Base-by-base conservation (phyloP, 2,797 vertebrate species). In the Rhyacichthys aspro region DNA sequence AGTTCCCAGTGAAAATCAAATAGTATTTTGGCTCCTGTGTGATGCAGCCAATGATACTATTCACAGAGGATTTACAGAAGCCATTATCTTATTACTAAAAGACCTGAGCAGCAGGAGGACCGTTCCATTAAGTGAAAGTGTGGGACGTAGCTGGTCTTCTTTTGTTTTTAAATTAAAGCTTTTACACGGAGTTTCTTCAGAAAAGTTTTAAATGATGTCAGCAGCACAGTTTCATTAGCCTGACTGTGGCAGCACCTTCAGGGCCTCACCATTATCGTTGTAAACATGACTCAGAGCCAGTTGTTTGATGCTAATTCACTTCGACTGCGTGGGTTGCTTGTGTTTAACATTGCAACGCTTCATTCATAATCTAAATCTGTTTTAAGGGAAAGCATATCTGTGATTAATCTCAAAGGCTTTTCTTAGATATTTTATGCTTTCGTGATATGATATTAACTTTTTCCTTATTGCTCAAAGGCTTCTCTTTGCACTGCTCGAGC, bases 221-320 rank as follows among this genome's bases (percentile, higher is more conserved):
- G 2, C 45, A 3, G 23, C 7, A 9, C 1, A 12, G 9, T 11
- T 5, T 23, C 17, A 23, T 46, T 3, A 9, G 8, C 3, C 6
- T 23, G 18, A 0, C 19, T 23, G 18, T 11, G 3, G 12, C 28
- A 10, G 11, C 33, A 28, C 15, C n/a, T 28, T 28, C 23, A 28
- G 7, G 23, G 23, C 23, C 23, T 34, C 47, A 5, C 39, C 3
- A 9, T 49, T 34, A 11, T 16, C 7, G 1, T 28, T 32, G 16
- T 32, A 34, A 49, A 49, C 47, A 17, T 36, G 32, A 49, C n/a
- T 49, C 47, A 17, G 2, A 6, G 23, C 12, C 46, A 33, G 23
- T 9, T 14, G 46, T 15, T 48, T 48, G 47, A 49, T 17, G 15
- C 12, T 36, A 36, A 49, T 49, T 16, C 47, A 7, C n/a, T 49